Conservation (phyloP, 2,113 vertebrate species). For the Pristiophorus japonicus region DNA sequence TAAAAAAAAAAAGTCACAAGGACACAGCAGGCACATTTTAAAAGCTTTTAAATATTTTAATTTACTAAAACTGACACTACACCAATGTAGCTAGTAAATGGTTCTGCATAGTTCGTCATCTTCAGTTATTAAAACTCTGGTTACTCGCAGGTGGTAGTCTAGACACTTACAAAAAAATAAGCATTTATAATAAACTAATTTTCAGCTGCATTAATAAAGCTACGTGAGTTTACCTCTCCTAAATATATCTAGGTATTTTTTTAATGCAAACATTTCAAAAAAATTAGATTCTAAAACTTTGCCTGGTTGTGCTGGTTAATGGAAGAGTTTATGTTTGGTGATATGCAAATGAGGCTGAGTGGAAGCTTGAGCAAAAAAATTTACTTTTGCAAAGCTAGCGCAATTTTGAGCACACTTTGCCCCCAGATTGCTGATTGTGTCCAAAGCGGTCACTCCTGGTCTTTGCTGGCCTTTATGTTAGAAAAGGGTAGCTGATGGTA, state of each 20-base stretch:
- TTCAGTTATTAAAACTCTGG: not conserved
- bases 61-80: not conserved
- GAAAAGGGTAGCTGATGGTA: not conserved
- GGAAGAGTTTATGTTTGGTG: not conserved
- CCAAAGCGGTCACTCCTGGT: no score
- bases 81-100: not conserved
- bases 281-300: no score
- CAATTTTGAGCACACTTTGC: no score
- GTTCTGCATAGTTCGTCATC: not conserved
- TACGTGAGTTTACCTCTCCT: no score
- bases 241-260: no score
- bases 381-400: no score
- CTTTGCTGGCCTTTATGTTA: no score
- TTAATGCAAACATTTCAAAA: not conserved
- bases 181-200: no score
- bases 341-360: not conserved
- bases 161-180: no score
- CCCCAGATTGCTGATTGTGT: not conserved
- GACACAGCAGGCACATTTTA: not conserved
- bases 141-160: not conserved
- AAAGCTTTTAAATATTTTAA: not conserved
- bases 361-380: not conserved
- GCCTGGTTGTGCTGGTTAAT: not conserved
- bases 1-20: no score
- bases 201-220: not conserved